phyloP scores from a whole-genome alignment of 2,113 vertebrate genomes.

The Crotalus horridus region DNA sequence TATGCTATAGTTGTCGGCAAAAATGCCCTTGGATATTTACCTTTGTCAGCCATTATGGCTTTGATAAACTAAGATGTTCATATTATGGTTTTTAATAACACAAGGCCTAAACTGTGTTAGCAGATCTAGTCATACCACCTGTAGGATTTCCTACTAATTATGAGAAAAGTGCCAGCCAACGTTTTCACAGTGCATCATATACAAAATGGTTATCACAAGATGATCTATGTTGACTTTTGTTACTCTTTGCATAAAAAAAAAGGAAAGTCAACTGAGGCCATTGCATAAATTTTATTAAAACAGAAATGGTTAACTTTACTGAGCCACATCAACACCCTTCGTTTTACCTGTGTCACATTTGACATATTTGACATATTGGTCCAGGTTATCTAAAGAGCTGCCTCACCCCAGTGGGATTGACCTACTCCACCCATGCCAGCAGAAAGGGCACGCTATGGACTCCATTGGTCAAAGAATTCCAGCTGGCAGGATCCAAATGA shows the following conservation, averaged over 20 bases:
- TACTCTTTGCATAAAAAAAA: not conserved
- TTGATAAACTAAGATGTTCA: not conserved
- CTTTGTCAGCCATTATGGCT: not conserved
- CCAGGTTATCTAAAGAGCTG: not conserved
- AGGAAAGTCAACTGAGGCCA: not conserved
- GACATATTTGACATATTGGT: not conserved
- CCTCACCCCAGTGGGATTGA: not conserved
- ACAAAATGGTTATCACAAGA: not conserved
- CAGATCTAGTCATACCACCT: not conserved
- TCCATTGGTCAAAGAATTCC: not conserved
- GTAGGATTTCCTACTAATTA: not conserved
- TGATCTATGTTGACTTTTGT: not conserved
- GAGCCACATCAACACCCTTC: not conserved
- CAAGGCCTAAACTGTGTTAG: not conserved
- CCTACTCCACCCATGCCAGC: not conserved
- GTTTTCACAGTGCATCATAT: not conserved
- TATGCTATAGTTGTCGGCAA: not conserved
- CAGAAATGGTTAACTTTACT: not conserved
- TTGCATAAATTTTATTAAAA: not conserved
- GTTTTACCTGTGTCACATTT: not conserved
- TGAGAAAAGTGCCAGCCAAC: not conserved
- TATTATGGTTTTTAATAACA: not conserved
- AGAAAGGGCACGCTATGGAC: not conserved
- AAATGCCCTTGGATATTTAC: not conserved
- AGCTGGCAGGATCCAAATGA: not conserved